These are phyloP conservation scores for Nineta flava DNA, from an alignment of 2,888 invertebrate genomes.

Conservation along the genomic window DNA sequence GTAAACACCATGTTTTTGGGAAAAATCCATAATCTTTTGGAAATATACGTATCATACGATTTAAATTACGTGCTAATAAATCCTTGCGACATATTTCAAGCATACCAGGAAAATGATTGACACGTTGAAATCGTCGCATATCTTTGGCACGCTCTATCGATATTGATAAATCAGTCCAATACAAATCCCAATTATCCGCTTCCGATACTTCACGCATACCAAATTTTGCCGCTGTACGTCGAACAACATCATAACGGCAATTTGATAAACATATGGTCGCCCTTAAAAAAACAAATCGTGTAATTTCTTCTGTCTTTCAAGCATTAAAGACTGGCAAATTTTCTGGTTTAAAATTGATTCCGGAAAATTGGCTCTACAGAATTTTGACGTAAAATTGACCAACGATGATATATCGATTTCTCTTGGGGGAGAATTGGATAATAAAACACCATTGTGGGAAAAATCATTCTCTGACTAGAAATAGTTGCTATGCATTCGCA, in stretches of 20 bases:
- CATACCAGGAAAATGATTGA: slow-evolving; percentile 74
- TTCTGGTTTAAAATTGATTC: too few species aligned
- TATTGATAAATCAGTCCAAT: slow-evolving; percentile 80
- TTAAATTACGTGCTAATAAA: slow-evolving; percentile 72
- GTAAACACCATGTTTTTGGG: slow-evolving; percentile 87
- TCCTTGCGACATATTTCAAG: slow-evolving; percentile 54
- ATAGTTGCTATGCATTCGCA: too few species aligned
- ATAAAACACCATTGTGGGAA: too few species aligned
- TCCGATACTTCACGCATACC: slow-evolving; percentile 66
- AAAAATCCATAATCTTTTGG: slow-evolving; percentile 85
- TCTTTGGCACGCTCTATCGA: slow-evolving; percentile 76
- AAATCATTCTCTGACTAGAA: too few species aligned
- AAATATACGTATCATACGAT: slow-evolving; percentile 75
- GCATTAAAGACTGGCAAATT: too few species aligned
- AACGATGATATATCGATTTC: too few species aligned
- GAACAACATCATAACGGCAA: slow-evolving; percentile 59
- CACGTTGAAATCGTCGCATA: slow-evolving; percentile 82
- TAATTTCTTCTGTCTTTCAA: too few species aligned
- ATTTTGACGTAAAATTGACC: too few species aligned
- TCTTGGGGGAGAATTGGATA: too few species aligned
- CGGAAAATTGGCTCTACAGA: too few species aligned
- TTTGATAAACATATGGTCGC: slow-evolving; percentile 49
- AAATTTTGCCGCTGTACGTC: slow-evolving; percentile 49
- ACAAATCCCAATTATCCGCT: slow-evolving; percentile 74
- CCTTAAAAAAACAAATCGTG: slow-evolving; percentile 1